Percentiles rank a stretch among this genome's conserved stretches.
Evolutionary conservation across 2,888 invertebrate species (phyloP).

Genomic region (Platycheirus rosarum): DNA sequence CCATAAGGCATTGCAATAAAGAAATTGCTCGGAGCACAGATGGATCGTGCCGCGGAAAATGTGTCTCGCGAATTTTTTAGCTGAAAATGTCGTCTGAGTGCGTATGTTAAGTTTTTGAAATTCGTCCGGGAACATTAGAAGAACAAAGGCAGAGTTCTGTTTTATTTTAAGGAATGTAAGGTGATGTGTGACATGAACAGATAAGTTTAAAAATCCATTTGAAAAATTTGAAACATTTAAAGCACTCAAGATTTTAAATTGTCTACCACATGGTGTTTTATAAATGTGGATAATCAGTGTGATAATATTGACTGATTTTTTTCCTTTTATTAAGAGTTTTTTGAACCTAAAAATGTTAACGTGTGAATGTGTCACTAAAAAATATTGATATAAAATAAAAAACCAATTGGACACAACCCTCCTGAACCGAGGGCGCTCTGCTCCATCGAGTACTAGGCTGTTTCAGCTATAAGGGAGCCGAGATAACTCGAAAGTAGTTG

Average conservation of each 20-base stretch:
- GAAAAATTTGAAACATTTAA: constrained; percentile 32
- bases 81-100: constrained; percentile 31
- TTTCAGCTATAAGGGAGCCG: too few species aligned
- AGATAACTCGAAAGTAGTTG: too few species aligned
- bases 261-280: too few species aligned
- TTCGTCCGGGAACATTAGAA: constrained; percentile 10
- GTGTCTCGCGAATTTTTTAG: constrained; percentile 41
- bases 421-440: too few species aligned
- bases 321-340: too few species aligned
- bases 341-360: too few species aligned
- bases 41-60: constrained; percentile 48
- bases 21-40: constrained; percentile 27
- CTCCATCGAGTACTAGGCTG: too few species aligned
- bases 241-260: constrained; percentile 16
- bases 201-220: constrained; percentile 12
- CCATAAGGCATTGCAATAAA: constrained; percentile 29
- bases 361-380: too few species aligned
- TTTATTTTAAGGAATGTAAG: neutral
- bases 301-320: too few species aligned
- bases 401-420: too few species aligned
- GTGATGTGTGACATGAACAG: constrained; percentile 11
- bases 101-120: constrained; percentile 40
- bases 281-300: too few species aligned
- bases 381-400: too few species aligned
- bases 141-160: constrained; percentile 12